Base-by-base conservation (phyloP, 2,888 invertebrate genomes). In the Tachystola acroxantha region DNA sequence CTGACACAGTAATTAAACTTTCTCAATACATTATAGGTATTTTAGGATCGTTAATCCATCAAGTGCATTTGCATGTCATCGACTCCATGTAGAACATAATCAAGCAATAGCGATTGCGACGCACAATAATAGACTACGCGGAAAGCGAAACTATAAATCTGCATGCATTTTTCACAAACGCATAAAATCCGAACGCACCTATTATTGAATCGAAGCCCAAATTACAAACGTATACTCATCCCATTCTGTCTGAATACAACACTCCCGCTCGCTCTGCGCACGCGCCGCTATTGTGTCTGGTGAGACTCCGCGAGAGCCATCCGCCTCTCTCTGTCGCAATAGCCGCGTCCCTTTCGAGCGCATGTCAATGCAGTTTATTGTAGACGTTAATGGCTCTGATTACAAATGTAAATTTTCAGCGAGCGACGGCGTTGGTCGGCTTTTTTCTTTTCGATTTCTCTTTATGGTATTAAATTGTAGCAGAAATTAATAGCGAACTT, bases 351-450 rank as follows among this genome's bases (percentile, higher is more conserved):
- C 67, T 11, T 50, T 81, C 70, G 40, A 34, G 42, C 71, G 66
- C 76, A 69, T 80, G 78, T 82, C 84, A 84, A 79, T 82, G 82
- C 84, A 84, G 70, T 84, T 85, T 85, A 85, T 85, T 84, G 84
- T 82, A 68, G 80, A 84, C 84, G 69, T 76, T 84, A 85, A 85
- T 84, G 82, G 77, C 61, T 77, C 69, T 77, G 79, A 86, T 84
- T 82, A 84, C 80, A 77, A 84, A 85, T 85, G 84, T 86, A 84
- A 84, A 85, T 86, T 84, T 82, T 79, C 77, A 79, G 72, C 75
- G 74, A 68, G 78, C 74, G 72, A 67, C 74, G 71, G 77, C 76
- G 81, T 82, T 79, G 81, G 80, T 65, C 66, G 71, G 64, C 57
- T 64, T 78, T 81, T 79, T 81, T 77, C 64, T 73, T 52, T 66